Evolutionary conservation across 2,888 invertebrate species (phyloP).

Genomic region (Scaptomyza cyrtandrae): DNA sequence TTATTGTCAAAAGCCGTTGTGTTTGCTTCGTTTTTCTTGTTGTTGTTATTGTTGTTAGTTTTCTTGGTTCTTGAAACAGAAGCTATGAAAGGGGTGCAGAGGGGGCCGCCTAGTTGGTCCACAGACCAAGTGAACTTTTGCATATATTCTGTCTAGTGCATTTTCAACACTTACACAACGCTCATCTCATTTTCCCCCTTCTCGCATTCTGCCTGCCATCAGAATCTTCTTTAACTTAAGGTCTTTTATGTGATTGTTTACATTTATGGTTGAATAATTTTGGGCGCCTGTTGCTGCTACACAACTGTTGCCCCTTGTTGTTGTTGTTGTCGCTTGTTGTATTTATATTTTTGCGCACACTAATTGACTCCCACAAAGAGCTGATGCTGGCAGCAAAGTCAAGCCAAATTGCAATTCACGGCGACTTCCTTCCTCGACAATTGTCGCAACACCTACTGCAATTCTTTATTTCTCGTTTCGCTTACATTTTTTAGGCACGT

Average conservation of each 20-base stretch:
- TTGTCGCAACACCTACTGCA: constrained; percentile 76
- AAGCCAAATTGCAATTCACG: constrained; percentile 56
- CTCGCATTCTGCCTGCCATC: constrained; percentile 10
- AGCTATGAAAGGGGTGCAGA: background rate
- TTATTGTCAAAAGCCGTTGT: constrained; percentile 67
- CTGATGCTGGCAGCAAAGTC: constrained; percentile 33
- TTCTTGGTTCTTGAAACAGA: constrained; percentile 54
- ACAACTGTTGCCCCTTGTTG: constrained; percentile 26
- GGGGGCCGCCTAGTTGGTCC: background rate
- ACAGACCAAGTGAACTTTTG: constrained; percentile 48
- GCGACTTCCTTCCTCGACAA: constrained; percentile 72
- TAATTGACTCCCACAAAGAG: constrained; percentile 75
- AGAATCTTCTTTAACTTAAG: constrained; percentile 58
- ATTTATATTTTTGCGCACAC: constrained; percentile 65
- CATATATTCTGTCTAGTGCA: constrained; percentile 65
- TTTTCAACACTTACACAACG: constrained; percentile 73
- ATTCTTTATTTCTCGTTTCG: constrained; percentile 27
- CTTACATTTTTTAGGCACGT: constrained; percentile 40
- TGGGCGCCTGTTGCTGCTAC: constrained; percentile 58
- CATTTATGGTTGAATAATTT: constrained; percentile 82
- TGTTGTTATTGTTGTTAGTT: background rate
- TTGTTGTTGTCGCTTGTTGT: constrained; percentile 21
- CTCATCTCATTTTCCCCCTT: constrained; percentile 17
- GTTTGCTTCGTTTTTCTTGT: constrained; percentile 6
- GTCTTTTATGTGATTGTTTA: constrained; percentile 78